Percentiles rank a stretch among this genome's conserved stretches.
Evolutionary conservation across 2,797 vertebrate genomes (phyloP).

Genomic region (Dicrostonyx torquatus): DNA sequence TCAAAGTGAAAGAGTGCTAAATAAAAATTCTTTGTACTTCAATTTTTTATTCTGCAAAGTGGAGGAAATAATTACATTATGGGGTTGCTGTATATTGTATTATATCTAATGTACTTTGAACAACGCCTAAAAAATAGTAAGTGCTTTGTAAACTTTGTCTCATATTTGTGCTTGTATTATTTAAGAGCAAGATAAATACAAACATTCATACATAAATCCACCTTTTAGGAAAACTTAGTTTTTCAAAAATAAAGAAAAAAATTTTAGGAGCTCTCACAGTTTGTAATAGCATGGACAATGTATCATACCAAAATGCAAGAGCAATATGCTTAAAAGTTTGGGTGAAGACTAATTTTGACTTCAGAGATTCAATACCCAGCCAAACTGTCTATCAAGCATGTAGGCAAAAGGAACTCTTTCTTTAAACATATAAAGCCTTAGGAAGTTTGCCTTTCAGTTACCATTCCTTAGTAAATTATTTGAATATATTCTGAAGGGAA

Average conservation of each 20-base stretch:
- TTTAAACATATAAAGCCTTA: neutral
- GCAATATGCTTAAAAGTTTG: neutral
- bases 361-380: conserved; percentile 36
- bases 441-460: neutral
- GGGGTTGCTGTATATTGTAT: neutral
- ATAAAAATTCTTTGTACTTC: neutral
- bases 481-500: neutral
- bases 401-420: conserved; percentile 25
- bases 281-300: neutral
- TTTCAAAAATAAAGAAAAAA: conserved; percentile 16
- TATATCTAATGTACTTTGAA: neutral
- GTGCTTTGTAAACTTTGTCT: neutral
- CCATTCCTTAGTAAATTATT: conserved; percentile 18
- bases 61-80: neutral
- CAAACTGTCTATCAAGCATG: neutral
- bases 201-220: neutral
- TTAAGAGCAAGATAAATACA: neutral
- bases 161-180: neutral
- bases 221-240: neutral
- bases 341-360: neutral
- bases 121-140: neutral
- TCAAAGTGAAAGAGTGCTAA: neutral
- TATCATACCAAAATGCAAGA: conserved; percentile 1
- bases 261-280: neutral
- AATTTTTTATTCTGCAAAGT: neutral